Percentiles rank a stretch among this genome's conserved stretches.
These are phyloP conservation scores for Laspeyria flexula DNA, from an alignment of 2,888 invertebrate species.

Conservation along the genomic window DNA sequence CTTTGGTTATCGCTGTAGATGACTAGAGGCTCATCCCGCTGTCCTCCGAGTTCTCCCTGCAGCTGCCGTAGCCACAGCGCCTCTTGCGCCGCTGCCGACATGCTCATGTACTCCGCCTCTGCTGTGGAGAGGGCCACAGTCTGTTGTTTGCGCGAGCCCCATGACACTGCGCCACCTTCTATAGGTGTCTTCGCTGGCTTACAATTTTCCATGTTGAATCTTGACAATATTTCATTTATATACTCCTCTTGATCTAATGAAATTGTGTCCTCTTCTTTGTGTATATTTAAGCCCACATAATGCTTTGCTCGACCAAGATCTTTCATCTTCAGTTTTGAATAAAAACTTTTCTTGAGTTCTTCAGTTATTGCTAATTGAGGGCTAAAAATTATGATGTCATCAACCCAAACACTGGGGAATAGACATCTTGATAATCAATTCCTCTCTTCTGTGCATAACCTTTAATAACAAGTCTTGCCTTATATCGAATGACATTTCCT, in stretches of 20 bases:
- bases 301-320: no score
- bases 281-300: no score
- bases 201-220: constrained; percentile 35
- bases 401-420: constrained; percentile 32
- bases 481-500: constrained; percentile 17
- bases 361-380: no score
- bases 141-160: no score
- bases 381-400: constrained; percentile 26
- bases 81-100: no score
- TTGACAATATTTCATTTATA: constrained; percentile 27
- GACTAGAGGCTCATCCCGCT: no score
- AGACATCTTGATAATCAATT: constrained; percentile 29
- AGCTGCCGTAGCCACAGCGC: no score
- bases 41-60: no score
- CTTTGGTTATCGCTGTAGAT: no score
- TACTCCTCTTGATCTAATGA: constrained; percentile 30
- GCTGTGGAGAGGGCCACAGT: no score
- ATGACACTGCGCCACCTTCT: constrained; percentile 3
- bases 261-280: constrained; percentile 9
- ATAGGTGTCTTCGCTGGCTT: constrained; percentile 34
- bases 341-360: constrained; percentile 3
- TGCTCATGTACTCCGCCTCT: no score
- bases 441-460: constrained; percentile 21
- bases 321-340: no score
- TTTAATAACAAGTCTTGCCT: constrained; percentile 30